These are phyloP conservation scores for Moxostoma hubbsi DNA, from an alignment of 2,797 vertebrate genomes.

Conservation along the genomic window DNA sequence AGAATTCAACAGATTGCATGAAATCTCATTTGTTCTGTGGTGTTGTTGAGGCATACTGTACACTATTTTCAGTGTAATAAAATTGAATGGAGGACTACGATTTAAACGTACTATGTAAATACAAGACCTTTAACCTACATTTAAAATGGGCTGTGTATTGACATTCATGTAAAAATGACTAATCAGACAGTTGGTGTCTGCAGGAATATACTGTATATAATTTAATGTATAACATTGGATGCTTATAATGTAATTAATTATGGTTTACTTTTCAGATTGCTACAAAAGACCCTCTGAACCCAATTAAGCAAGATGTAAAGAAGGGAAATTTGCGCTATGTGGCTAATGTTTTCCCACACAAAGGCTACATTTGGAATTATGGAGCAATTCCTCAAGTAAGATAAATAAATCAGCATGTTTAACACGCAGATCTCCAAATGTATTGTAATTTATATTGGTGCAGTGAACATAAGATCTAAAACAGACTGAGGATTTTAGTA, in stretches of 20 bases:
- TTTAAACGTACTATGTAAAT: not conserved
- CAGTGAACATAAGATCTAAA: not conserved
- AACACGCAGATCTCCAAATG: not conserved
- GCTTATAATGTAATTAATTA: not conserved
- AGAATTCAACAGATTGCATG: not conserved
- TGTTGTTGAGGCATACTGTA: too few relatives aligned
- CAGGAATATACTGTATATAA: not conserved
- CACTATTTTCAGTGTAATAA: too few relatives aligned
- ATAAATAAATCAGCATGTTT: not conserved
- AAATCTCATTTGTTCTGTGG: not conserved
- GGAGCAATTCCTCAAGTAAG: conserved; percentile 95
- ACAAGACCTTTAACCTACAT: not conserved
- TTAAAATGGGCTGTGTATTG: not conserved
- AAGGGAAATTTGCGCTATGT: conserved; percentile 93
- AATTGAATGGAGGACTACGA: too few relatives aligned
- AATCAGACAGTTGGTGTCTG: not conserved
- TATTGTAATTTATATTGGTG: not conserved
- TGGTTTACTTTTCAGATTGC: conserved; percentile 82
- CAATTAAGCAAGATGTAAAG: conserved; percentile 97
- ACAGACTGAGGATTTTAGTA: not conserved
- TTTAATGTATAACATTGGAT: too few relatives aligned
- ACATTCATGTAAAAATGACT: not conserved
- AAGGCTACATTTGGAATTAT: conserved; percentile 99
- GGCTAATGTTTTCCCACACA: conserved; percentile 96
- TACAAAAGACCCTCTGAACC: conserved; percentile 94